Base-by-base conservation (phyloP, 2,113 vertebrate species). In the Ondatra zibethicus region DNA sequence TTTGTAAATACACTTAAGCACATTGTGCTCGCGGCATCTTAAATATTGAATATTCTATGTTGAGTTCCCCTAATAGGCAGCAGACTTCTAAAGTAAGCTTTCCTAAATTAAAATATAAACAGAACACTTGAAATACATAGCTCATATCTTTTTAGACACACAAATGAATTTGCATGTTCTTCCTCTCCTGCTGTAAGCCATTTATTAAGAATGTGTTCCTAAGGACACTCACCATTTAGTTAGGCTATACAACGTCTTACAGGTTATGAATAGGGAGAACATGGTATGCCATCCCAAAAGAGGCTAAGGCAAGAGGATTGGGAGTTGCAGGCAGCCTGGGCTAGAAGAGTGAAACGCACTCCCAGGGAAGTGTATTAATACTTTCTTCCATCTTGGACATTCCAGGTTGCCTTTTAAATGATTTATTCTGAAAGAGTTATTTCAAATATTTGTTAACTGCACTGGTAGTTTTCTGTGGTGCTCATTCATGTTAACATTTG, bases 1-100 rank as follows among this genome's bases (percentile, higher is more conserved):
- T 77, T 55, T 92, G n/a, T 89, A 87, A 94, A 92, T 65, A 55
- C 29, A 92, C n/a, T 88, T 80, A 39, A 95, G 68, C 17, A 87
- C 33, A 42, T 70, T 42, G n/a, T 55, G 73, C 19, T 77, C 10
- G 5, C 76, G 5, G 55, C 10, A 52, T 89, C 76, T n/a, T 45
- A 76, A 92, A 66, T 87, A 77, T 36, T 65, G 52, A 65, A 72
- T 91, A 84, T 25, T 39, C n/a, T 93, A 31, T 75, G 66, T 96
- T 93, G 68, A 80, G 39, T 94, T 91, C 92, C 33, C 36, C 14
- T 42, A 33, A 1, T 16, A 39, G 17, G 47, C 87, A 19, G 78
- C 11, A 78, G 1, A 66, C 29, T 31, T 36, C 63, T 86, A 1
- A 89, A 73, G 33, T 27, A 92, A 95, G 25, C 21, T 73, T 50